A percentile compares a stretch with the other conserved stretches of the same genome.
Conservation (phyloP, 2,797 vertebrate genomes). For the Helostoma temminkii region DNA sequence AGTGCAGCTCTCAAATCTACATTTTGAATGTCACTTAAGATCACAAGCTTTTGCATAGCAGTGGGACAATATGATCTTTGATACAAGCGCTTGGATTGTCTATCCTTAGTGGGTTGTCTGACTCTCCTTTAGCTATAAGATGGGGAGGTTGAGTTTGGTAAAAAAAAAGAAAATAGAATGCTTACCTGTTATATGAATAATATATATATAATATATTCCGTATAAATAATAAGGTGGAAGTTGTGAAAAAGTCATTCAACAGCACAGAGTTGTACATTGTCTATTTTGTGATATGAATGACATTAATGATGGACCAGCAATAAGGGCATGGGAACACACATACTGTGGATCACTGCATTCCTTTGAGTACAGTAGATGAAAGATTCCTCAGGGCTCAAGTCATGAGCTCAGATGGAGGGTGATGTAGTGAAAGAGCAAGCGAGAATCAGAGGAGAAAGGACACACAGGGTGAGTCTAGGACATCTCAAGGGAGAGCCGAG, state of each 20-base stretch:
- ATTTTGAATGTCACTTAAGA: neutral
- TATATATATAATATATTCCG: too few relatives aligned
- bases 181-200: too few relatives aligned
- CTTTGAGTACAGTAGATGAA: constrained; percentile 32
- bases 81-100: neutral
- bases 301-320: constrained; percentile 22
- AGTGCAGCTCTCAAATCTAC: neutral
- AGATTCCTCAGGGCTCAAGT: constrained; percentile 28
- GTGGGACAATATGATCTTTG: neutral
- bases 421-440: constrained; percentile 24
- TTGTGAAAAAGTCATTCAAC: neutral
- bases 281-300: constrained; percentile 16
- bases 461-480: constrained; percentile 30
- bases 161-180: too few relatives aligned
- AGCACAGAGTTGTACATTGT: constrained; percentile 8
- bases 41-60: neutral
- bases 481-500: constrained; percentile 47
- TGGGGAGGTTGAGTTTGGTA: too few relatives aligned
- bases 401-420: constrained; percentile 8
- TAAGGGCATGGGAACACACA: constrained; percentile 20
- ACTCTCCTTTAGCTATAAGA: too few relatives aligned
- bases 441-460: constrained; percentile 22
- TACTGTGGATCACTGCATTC: constrained; percentile 30
- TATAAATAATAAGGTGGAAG: too few relatives aligned
- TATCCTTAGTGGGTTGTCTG: neutral